phyloP scores from a whole-genome alignment of 2,888 invertebrate species.

The Cerceris rybyensis region DNA sequence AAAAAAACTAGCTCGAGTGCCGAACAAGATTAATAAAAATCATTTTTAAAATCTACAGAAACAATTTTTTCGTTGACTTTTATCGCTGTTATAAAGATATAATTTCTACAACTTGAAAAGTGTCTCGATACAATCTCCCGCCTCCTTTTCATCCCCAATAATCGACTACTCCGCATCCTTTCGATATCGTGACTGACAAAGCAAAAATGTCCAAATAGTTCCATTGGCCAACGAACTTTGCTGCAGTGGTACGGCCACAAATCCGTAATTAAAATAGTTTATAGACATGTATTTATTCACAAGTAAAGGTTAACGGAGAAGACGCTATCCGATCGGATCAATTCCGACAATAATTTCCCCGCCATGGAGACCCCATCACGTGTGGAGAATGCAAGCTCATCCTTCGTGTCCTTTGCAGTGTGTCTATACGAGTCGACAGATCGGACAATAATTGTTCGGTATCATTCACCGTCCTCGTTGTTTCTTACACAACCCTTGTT shows the following conservation, averaged over 20 bases:
- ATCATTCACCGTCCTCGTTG: slow-evolving; percentile 21
- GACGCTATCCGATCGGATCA: slow-evolving; percentile 31
- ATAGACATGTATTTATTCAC: slow-evolving; percentile 51
- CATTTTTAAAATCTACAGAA: too few relatives aligned
- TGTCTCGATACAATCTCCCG: background rate
- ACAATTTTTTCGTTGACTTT: too few relatives aligned
- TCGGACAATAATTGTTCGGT: slow-evolving; percentile 72
- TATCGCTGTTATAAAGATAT: too few relatives aligned
- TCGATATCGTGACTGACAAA: background rate
- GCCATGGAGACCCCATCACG: slow-evolving; percentile 51
- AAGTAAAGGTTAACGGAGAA: slow-evolving; percentile 43
- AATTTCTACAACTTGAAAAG: too few relatives aligned
- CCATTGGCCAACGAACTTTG: slow-evolving; percentile 18
- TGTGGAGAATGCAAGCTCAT: slow-evolving; percentile 66
- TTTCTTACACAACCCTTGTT: background rate
- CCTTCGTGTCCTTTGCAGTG: slow-evolving; percentile 59
- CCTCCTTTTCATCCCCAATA: background rate
- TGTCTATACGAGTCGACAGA: slow-evolving; percentile 64
- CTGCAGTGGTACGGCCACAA: slow-evolving; percentile 27
- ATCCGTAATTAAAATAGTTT: slow-evolving; percentile 74
- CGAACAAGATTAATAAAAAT: too few relatives aligned
- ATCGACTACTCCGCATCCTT: background rate
- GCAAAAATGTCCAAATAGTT: slow-evolving; percentile 2
- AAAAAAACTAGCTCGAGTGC: too few relatives aligned
- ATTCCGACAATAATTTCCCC: slow-evolving; percentile 53